Evolutionary conservation across 23 tunicate genomes (phyloP), one percentile per base, ranked within the genome.

Genomic region (Diplosoma virens): DNA sequence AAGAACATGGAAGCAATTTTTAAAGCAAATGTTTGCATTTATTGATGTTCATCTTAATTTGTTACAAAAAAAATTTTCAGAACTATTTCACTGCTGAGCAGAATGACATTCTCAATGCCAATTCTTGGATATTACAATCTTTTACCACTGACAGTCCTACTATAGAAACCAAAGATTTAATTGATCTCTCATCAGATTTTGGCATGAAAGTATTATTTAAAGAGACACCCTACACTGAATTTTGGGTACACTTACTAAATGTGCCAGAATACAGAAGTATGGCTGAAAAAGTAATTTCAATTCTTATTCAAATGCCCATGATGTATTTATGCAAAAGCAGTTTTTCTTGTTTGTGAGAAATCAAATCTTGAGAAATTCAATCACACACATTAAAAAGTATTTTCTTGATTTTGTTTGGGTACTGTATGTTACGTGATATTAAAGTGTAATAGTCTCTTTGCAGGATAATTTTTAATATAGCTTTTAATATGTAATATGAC

Each of bases 211-310:
- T 52, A 34, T 67, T 67, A 67, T 34, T 34, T 2, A 36, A 67
- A 29, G 33, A 63, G 36, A 63, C 70, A 63, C 70, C 70, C 27
- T 69, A 36, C 76, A 21, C 76, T n/a, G 3, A 69, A 20, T 34
- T 69, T 73, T 73, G 78, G 64, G 78, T 73, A 36, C 37, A 48
- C 63, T 33, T 73, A 18, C 33, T 73, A 48, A 52, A 67, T 67
- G 74, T 67, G 74, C 74, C 74, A 67, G 50, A 67, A 67, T 36
- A 67, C 52, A 67, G 52, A 73, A 48, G 25, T 20, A 48, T 73
- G 6, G 78, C 78, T 3, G 30, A 67, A 73, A 73, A 73, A 20
- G 64, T 63, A 48, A 73, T 73, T 73, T 48, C 61, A 3, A 29
- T 73, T 2, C 63, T 23, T n/a, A 47, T 48, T 27, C 78, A 73